These are phyloP conservation scores for Odontesthes bonariensis DNA, from an alignment of 2,113 vertebrate genomes.

Conservation along the genomic window DNA sequence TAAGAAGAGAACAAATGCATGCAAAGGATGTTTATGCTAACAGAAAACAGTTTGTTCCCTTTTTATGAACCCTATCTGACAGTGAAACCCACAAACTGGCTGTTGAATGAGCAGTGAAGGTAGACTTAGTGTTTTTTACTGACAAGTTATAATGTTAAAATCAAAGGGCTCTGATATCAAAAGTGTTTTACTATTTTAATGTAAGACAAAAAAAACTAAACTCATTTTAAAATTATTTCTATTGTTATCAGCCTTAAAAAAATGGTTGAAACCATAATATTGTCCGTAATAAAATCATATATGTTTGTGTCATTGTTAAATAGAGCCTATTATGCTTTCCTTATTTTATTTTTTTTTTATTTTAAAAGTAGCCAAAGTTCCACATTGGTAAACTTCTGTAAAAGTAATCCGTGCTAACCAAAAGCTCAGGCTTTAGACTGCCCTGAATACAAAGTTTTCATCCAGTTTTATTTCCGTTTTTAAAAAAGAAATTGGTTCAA, in stretches of 20 bases:
- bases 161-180: too few relatives aligned
- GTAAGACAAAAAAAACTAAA: conserved; percentile 9
- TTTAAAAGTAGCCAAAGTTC: too few relatives aligned
- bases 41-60: conserved; percentile 13
- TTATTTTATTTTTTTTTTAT: too few relatives aligned
- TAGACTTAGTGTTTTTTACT: background rate
- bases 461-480: too few relatives aligned
- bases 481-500: too few relatives aligned
- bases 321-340: background rate
- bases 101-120: background rate
- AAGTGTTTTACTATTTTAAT: background rate
- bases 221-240: background rate
- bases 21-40: conserved; percentile 7
- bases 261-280: too few relatives aligned
- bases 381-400: too few relatives aligned
- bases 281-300: too few relatives aligned
- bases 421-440: too few relatives aligned
- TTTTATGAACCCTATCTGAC: conserved; percentile 7
- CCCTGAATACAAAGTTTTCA: too few relatives aligned
- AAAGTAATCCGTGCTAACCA: too few relatives aligned
- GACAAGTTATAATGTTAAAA: background rate
- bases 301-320: background rate
- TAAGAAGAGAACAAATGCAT: background rate
- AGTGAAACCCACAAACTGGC: conserved; percentile 11
- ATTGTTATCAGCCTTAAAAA: too few relatives aligned